Base-by-base conservation (phyloP, 2,888 invertebrate genomes). In the Rhagophthalmus giganteus region DNA sequence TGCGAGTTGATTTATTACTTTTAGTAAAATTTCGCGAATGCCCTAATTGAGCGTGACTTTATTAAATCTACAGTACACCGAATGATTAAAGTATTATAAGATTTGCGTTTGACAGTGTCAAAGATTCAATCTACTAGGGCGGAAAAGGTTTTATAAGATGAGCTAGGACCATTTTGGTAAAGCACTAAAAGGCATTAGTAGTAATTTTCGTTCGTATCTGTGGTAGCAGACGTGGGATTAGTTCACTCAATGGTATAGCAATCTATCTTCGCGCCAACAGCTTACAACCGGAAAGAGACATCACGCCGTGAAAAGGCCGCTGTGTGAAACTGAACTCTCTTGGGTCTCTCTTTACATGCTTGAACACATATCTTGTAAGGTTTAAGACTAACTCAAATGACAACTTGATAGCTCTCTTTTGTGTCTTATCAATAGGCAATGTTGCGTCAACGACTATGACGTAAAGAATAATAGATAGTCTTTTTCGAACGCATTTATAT, bases 211-310 rank as follows among this genome's bases (percentile, higher is more conserved):
- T 65, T 64, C 67, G 66, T 69, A 69, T 68, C 68, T 68, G 63
- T 61, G 64, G 60, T 58, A 57, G 63, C 66, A 66, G 62, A 64
- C 62, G 58, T 57, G 57, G 68, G 69, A 71, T 71, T 71, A 71
- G 68, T 66, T 62, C 69, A 65, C 67, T 71, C 69, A 68, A 70
- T 71, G 64, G 66, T 65, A 63, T 58, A 62, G 70, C 68, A 69
- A 71, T 72, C 69, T 69, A 71, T 72, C 71, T 70, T 71, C 63
- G 56, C 67, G 59, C 68, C 63, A 66, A 61, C 66, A 71, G 69
- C 71, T 72, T 71, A 70, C 68, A 65, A 66, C 59, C 64, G 66
- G 66, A 68, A 67, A 66, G 65, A 66, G 66, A 68, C 65, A 62
- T 62, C 61, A 60, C 61, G 59, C 61, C 57, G 56, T 63, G 63